Evolutionary conservation across 2,888 invertebrate genomes (phyloP).

Genomic region (Trissoscelio sp.): DNA sequence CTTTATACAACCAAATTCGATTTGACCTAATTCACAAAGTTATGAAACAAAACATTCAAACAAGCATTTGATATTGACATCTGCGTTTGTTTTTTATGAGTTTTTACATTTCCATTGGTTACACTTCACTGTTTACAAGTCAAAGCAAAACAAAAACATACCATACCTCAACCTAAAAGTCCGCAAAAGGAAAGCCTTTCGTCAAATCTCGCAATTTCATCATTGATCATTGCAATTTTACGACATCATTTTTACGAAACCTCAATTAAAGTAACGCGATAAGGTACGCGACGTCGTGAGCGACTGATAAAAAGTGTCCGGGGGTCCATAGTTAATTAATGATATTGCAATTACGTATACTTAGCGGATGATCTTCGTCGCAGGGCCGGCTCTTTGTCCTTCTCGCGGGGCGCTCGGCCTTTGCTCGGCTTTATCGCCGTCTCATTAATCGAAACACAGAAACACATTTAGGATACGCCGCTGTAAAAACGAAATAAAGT

Average conservation of each 20-base stretch:
- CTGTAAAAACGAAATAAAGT: conserved; percentile 73
- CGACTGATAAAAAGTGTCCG: conserved; percentile 74
- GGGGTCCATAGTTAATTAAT: conserved; percentile 75
- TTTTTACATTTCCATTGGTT: too few species aligned
- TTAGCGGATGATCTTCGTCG: conserved; percentile 58
- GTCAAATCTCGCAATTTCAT: conserved; percentile 10
- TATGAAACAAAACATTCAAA: too few species aligned
- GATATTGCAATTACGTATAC: conserved; percentile 75
- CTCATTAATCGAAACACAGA: conserved; percentile 76
- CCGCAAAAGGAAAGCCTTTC: neutral
- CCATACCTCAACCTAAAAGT: too few species aligned
- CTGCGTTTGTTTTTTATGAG: too few species aligned
- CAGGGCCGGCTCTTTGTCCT: conserved; percentile 53
- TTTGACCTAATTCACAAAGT: too few species aligned
- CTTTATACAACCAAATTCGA: too few species aligned
- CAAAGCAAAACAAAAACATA: too few species aligned
- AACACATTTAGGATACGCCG: conserved; percentile 74
- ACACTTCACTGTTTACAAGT: too few species aligned
- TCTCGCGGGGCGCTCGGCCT: conserved; percentile 17
- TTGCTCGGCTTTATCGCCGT: conserved; percentile 72
- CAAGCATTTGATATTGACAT: too few species aligned
- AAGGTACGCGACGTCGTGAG: conserved; percentile 72
- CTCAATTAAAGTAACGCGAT: conserved; percentile 76
- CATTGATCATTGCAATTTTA: neutral
- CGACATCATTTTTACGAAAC: conserved; percentile 6